phyloP scores from a whole-genome alignment of 2,888 invertebrate genomes.

The Gastracanthus pulcherrimus region DNA sequence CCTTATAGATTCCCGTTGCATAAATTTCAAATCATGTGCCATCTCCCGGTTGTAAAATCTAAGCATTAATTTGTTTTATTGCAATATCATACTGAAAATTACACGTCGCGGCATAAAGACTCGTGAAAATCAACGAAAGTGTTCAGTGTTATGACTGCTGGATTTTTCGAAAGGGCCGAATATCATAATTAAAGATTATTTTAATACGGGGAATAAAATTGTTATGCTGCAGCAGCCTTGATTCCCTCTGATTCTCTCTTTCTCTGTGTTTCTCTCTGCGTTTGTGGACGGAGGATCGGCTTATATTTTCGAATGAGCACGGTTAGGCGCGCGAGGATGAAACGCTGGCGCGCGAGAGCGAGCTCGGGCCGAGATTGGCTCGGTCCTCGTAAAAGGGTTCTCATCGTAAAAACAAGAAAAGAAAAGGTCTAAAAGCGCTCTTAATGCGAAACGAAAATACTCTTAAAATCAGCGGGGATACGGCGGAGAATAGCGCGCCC shows the following conservation, averaged over 20 bases:
- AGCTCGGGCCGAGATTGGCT: constrained; percentile 13
- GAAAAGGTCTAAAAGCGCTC: constrained; percentile 9
- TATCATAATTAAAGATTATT: constrained; percentile 25
- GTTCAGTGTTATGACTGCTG: neutral
- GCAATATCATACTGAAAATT: neutral
- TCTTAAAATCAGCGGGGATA: constrained; percentile 8
- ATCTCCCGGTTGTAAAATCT: neutral
- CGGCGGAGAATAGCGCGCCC: neutral
- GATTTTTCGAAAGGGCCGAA: neutral
- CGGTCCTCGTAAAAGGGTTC: constrained; percentile 54
- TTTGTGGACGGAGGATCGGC: neutral
- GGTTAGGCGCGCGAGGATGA: neutral
- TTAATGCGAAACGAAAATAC: constrained; percentile 31
- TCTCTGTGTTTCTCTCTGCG: neutral
- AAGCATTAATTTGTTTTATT: neutral
- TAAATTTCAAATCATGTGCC: neutral
- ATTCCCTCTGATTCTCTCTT: neutral
- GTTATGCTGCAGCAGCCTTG: neutral
- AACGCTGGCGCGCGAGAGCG: neutral
- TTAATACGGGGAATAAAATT: constrained; percentile 10
- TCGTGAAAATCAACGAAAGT: neutral
- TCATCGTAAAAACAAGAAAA: constrained; percentile 43
- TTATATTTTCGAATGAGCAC: neutral
- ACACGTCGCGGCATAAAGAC: neutral
- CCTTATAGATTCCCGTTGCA: neutral